Conservation (phyloP, 2,113 vertebrate species). For the Embiotoca jacksoni region DNA sequence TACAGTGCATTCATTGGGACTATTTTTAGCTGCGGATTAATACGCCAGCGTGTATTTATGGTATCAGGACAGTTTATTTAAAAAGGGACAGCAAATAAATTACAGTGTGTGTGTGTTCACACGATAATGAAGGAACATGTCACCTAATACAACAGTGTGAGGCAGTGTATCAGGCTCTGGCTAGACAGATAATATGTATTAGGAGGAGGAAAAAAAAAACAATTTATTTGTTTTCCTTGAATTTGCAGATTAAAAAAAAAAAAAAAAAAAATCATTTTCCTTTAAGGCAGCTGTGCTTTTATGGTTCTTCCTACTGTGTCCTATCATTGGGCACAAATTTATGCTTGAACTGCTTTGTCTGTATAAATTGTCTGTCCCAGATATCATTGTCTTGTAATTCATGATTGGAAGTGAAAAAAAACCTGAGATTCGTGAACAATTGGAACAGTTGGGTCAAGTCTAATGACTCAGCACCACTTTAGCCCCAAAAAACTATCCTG, state of each 20-base stretch:
- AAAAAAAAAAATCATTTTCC: too few relatives aligned
- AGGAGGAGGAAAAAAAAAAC: too few relatives aligned
- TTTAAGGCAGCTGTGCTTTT: neutral
- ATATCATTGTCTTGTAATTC: constrained; percentile 21
- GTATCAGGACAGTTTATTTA: neutral
- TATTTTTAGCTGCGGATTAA: too few relatives aligned
- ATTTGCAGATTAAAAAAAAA: too few relatives aligned
- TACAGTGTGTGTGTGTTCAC: neutral
- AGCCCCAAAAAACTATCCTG: neutral
- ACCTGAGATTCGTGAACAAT: neutral
- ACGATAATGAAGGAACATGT: neutral
- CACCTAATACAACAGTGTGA: neutral
- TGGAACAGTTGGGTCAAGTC: neutral
- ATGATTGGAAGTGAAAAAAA: constrained; percentile 19
- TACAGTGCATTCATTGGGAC: too few relatives aligned
- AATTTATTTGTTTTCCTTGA: too few relatives aligned
- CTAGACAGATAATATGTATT: too few relatives aligned
- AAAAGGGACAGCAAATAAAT: neutral
- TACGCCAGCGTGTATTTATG: neutral
- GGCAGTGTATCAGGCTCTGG: too few relatives aligned
- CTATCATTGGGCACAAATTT: constrained; percentile 5
- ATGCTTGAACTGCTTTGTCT: constrained; percentile 3
- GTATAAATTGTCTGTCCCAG: constrained; percentile 14
- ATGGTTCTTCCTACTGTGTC: neutral
- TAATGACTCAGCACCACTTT: neutral